Percentiles rank a stretch among this genome's conserved stretches.
Conservation (phyloP, 2,113 vertebrate species). For the Corydoras maculifer region DNA sequence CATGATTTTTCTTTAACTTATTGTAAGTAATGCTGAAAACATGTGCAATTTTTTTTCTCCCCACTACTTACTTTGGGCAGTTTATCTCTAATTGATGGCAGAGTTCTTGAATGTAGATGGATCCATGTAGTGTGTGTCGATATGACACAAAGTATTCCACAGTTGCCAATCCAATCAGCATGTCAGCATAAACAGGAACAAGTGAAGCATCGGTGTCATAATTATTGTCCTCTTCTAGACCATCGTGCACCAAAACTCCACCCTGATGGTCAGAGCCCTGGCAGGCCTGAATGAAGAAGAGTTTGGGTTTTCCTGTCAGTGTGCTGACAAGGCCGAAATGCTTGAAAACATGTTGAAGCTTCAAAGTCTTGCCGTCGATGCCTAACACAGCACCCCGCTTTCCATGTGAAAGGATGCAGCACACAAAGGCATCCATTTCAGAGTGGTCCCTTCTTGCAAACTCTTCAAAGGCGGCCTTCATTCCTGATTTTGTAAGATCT, state of each 20-base stretch:
- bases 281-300: conserved; percentile 68
- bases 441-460: conserved; percentile 42
- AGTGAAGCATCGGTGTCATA: conserved; percentile 27
- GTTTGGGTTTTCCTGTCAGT: conserved; percentile 64
- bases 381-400: conserved; percentile 52
- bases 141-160: conserved; percentile 54
- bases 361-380: conserved; percentile 39
- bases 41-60: too few species aligned
- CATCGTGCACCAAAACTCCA: conserved; percentile 32
- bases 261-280: conserved; percentile 50
- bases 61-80: conserved; percentile 50
- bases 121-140: conserved; percentile 37
- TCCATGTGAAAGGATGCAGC: conserved; percentile 68
- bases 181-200: conserved; percentile 52
- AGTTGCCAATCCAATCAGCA: conserved; percentile 61
- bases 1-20: too few species aligned
- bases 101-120: conserved; percentile 60
- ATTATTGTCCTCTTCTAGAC: background rate
- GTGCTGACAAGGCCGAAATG: conserved; percentile 54
- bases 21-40: too few species aligned
- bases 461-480: background rate
- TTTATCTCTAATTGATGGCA: conserved; percentile 49
- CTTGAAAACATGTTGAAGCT: conserved; percentile 47
- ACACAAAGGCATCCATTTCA: conserved; percentile 61
- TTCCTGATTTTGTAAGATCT: background rate